Conservation (phyloP, 2,797 vertebrate species). For the Danio albolineatus region DNA sequence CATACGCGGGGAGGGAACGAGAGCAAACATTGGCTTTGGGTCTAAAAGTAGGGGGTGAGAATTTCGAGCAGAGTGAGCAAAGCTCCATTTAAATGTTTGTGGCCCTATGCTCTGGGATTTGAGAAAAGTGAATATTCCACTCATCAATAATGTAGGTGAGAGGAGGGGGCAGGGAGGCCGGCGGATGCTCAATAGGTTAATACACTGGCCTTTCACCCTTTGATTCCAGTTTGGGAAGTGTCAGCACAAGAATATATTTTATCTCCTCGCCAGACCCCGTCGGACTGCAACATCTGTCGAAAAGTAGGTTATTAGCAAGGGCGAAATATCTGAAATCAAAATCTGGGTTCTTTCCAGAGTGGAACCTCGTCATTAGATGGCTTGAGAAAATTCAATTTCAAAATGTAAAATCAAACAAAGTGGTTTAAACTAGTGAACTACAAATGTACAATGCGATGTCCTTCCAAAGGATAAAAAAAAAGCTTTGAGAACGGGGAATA, state of each 20-base stretch:
- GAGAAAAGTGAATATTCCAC: slow-evolving; percentile 79
- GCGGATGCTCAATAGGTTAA: slow-evolving; percentile 85
- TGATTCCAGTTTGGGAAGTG: slow-evolving; percentile 81
- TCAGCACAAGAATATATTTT: slow-evolving; percentile 82
- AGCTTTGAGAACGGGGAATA: slow-evolving; percentile 72
- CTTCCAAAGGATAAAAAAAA: slow-evolving; percentile 68
- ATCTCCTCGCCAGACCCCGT: slow-evolving; percentile 65
- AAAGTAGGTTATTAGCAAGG: slow-evolving; percentile 57
- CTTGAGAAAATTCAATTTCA: slow-evolving; percentile 31
- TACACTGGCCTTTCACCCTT: slow-evolving; percentile 86
- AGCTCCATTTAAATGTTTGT: slow-evolving; percentile 81
- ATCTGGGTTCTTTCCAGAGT: slow-evolving; percentile 49
- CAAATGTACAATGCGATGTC: slow-evolving; percentile 53
- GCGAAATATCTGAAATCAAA: slow-evolving; percentile 54
- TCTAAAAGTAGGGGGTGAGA: slow-evolving; percentile 80
- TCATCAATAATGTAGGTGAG: slow-evolving; percentile 80
- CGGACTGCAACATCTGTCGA: slow-evolving; percentile 54
- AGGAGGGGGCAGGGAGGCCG: slow-evolving; percentile 63
- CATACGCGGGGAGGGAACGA: slow-evolving; percentile 51
- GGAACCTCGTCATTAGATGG: slow-evolving; percentile 27
- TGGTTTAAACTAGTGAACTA: slow-evolving; percentile 35
- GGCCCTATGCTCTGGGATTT: slow-evolving; percentile 73
- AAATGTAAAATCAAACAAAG: slow-evolving; percentile 43
- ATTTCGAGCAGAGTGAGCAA: slow-evolving; percentile 74
- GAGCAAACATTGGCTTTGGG: slow-evolving; percentile 67